These are phyloP conservation scores for Lamprotornis superbus DNA, from an alignment of 2,113 vertebrate genomes.

Conservation along the genomic window DNA sequence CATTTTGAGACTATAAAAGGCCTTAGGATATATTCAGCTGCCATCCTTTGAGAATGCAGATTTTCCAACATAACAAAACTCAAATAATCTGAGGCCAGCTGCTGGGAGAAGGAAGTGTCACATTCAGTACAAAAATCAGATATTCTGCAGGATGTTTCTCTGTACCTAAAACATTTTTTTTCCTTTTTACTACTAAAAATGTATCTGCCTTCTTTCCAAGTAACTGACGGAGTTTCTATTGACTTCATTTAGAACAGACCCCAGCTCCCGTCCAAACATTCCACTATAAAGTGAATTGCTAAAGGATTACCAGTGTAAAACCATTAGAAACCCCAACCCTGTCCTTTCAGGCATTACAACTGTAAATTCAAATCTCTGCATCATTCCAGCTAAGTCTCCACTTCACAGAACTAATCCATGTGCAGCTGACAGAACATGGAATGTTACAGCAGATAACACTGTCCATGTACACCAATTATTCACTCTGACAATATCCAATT, in stretches of 20 bases:
- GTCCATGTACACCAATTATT: background rate
- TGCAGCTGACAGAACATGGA: background rate
- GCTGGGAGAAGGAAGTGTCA: background rate
- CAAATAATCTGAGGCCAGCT: background rate
- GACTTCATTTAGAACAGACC: background rate
- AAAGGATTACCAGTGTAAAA: background rate
- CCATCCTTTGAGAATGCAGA: background rate
- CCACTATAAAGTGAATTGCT: background rate
- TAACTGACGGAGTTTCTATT: background rate
- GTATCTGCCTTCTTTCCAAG: background rate
- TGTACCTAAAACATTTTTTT: background rate
- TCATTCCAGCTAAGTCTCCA: background rate
- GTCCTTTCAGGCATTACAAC: background rate
- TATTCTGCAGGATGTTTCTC: background rate
- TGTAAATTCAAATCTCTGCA: background rate
- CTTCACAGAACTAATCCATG: background rate
- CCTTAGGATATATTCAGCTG: background rate
- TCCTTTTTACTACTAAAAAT: background rate
- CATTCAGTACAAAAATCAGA: background rate
- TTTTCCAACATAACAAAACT: slow-evolving; percentile 3
- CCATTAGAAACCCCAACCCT: background rate
- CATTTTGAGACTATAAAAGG: background rate
- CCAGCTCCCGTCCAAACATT: background rate
- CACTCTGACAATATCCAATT: background rate
- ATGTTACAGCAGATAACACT: background rate